These are phyloP conservation scores for Empis livida DNA, from an alignment of 2,888 invertebrate genomes.

Conservation along the genomic window DNA sequence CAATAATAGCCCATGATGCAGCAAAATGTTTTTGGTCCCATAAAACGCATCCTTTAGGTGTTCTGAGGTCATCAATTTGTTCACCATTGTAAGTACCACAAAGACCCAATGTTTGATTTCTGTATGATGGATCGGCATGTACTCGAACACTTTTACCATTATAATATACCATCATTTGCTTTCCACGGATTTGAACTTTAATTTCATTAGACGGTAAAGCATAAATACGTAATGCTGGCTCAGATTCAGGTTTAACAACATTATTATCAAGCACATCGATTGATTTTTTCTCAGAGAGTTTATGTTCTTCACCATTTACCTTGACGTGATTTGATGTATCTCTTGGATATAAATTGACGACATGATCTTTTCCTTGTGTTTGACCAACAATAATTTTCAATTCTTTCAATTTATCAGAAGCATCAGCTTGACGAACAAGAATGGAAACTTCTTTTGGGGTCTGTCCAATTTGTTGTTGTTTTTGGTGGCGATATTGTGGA, in stretches of 20 bases:
- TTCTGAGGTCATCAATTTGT: constrained; percentile 43
- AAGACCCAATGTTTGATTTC: constrained; percentile 46
- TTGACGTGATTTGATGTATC: constrained; percentile 27
- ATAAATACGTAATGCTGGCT: constrained; percentile 36
- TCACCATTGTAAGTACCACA: constrained; percentile 53
- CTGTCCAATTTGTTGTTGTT: background rate
- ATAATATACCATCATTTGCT: constrained; percentile 39
- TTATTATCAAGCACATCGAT: constrained; percentile 23
- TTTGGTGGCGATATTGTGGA: constrained; percentile 13
- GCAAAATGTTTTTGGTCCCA: constrained; percentile 41
- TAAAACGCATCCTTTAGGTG: constrained; percentile 43
- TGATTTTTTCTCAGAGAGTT: constrained; percentile 21
- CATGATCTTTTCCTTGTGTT: constrained; percentile 16
- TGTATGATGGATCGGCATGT: constrained; percentile 35
- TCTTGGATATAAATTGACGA: constrained; percentile 14
- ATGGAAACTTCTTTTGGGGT: constrained; percentile 21
- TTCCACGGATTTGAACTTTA: constrained; percentile 39
- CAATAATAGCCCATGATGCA: constrained; percentile 43
- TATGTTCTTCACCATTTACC: constrained; percentile 23
- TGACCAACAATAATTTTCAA: constrained; percentile 35
- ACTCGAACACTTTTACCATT: constrained; percentile 46
- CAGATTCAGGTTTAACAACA: constrained; percentile 10
- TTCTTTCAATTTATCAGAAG: constrained; percentile 23
- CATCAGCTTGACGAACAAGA: constrained; percentile 30
- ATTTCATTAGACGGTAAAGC: constrained; percentile 41